Percentiles rank a stretch among this genome's conserved stretches.
Conservation (phyloP, 2,888 invertebrate genomes). For the Euplexia lucipara region DNA sequence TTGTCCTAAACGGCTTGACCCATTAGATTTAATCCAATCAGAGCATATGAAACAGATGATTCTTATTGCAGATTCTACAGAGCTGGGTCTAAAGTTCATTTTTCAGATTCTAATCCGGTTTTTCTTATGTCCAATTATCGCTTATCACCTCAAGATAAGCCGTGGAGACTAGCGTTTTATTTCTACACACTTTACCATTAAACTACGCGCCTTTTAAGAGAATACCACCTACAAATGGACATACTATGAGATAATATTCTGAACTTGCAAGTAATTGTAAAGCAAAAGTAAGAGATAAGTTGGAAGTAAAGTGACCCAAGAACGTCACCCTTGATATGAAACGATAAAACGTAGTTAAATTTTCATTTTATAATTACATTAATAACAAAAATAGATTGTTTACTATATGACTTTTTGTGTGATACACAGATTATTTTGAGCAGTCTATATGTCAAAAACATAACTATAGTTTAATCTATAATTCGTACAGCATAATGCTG, state of each 20-base stretch:
- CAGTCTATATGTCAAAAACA: neutral
- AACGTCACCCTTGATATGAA: slow-evolving; percentile 46
- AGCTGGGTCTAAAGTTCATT: no score
- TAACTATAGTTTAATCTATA: no score
- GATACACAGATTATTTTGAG: neutral
- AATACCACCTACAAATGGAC: slow-evolving; percentile 16
- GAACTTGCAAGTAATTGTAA: slow-evolving; percentile 35
- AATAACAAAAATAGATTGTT: slow-evolving; percentile 35
- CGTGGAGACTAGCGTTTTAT: neutral
- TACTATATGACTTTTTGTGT: slow-evolving; percentile 2
- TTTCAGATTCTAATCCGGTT: no score
- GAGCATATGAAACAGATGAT: no score
- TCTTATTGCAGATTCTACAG: no score
- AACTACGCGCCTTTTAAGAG: slow-evolving; percentile 7
- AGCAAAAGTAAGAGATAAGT: slow-evolving; percentile 47
- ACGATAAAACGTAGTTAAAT: slow-evolving; percentile 29
- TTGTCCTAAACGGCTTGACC: no score
- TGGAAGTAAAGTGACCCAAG: slow-evolving; percentile 42
- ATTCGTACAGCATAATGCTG: no score
- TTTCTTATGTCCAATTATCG: no score
- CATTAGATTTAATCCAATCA: no score
- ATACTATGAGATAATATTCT: slow-evolving; percentile 30
- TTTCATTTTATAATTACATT: slow-evolving; percentile 24
- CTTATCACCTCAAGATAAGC: no score
- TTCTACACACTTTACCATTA: neutral